Evolutionary conservation across 2,797 vertebrate species (phyloP).

Genomic region (Ctenopoma kingsleyae): DNA sequence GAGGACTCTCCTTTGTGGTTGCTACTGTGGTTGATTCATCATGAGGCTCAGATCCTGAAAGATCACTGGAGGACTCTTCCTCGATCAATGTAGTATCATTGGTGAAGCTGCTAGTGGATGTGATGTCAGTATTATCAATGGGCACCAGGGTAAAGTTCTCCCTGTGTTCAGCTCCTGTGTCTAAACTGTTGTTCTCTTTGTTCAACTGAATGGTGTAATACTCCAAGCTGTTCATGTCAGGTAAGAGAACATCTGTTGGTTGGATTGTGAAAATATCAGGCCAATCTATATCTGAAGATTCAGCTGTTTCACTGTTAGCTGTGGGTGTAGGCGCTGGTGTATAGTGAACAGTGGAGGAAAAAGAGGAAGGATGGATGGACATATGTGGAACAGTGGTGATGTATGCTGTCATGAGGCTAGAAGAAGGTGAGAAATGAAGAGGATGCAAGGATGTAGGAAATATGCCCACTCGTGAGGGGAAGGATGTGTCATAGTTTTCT

Average conservation of each 20-base stretch:
- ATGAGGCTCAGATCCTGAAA: conserved; percentile 74
- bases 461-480: conserved; percentile 87
- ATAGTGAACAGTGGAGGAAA: conserved; percentile 47
- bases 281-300: conserved; percentile 67
- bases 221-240: conserved; percentile 79
- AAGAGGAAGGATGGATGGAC: conserved; percentile 39
- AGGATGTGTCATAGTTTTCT: conserved; percentile 89
- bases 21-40: conserved; percentile 58
- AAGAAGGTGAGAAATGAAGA: conserved; percentile 39
- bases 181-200: conserved; percentile 56
- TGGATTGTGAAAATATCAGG: conserved; percentile 66
- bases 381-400: conserved; percentile 32
- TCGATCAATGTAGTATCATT: conserved; percentile 63
- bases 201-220: conserved; percentile 81
- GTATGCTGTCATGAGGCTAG: conserved; percentile 61
- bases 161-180: conserved; percentile 66
- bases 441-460: conserved; percentile 82
- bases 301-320: conserved; percentile 41
- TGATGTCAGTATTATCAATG: conserved; percentile 56
- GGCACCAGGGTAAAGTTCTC: conserved; percentile 68
- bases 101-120: conserved; percentile 55
- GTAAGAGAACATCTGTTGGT: conserved; percentile 78
- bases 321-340: conserved; percentile 45
- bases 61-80: conserved; percentile 72
- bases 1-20: conserved; percentile 60